Conservation (phyloP, 1,140 invertebrate species). For the Copidosoma floridanum region DNA sequence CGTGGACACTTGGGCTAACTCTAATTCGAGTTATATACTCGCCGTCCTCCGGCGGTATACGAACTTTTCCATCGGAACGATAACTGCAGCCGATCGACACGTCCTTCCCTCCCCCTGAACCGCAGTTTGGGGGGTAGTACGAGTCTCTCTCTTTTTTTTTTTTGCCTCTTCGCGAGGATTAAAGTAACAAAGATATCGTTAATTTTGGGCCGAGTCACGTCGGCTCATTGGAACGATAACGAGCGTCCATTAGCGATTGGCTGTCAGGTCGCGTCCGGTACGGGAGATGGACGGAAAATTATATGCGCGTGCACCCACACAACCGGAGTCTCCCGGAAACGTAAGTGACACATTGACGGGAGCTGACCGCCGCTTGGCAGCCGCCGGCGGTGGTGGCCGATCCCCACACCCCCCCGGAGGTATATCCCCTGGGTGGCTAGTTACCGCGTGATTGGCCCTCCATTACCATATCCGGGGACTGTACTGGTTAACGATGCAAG, state of each 20-base stretch:
- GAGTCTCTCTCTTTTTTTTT: not conserved
- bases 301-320: slow-evolving; percentile 33
- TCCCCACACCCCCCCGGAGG: no score
- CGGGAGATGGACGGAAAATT: slow-evolving; percentile 22
- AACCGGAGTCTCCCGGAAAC: slow-evolving; percentile 48
- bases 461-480: slow-evolving; percentile 54
- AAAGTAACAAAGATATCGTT: not conserved
- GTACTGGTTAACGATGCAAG: slow-evolving; percentile 32
- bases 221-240: no score
- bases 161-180: not conserved
- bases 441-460: slow-evolving; percentile 58
- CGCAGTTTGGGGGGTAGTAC: no score
- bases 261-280: slow-evolving; percentile 40
- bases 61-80: slow-evolving; percentile 9
- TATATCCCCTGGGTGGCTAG: slow-evolving; percentile 50
- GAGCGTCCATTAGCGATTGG: slow-evolving; percentile 35
- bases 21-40: slow-evolving; percentile 45
- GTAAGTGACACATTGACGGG: slow-evolving; percentile 58
- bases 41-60: no score
- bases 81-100: not conserved
- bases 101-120: not conserved
- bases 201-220: not conserved
- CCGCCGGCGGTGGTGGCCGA: slow-evolving; percentile 36
- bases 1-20: slow-evolving; percentile 27
- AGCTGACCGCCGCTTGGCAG: slow-evolving; percentile 54